A percentile compares a stretch with the other conserved stretches of the same genome.
These are phyloP conservation scores for Parasteatoda tepidariorum DNA, from an alignment of 1,140 invertebrate species.

Conservation along the genomic window DNA sequence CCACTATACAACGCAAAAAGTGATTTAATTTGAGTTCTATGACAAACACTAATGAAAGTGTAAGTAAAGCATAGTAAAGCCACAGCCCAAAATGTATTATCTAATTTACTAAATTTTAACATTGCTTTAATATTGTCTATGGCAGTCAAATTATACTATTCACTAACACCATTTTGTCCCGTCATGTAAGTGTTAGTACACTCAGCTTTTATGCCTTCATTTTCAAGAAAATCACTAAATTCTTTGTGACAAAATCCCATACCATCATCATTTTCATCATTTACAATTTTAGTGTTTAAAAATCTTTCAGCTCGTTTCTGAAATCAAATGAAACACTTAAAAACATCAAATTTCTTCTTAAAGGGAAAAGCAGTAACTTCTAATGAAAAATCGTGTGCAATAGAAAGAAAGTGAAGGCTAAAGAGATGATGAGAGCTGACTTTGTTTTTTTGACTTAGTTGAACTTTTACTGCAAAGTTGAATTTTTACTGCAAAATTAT, in stretches of 20 bases:
- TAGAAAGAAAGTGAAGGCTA: neutral
- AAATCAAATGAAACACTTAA: neutral
- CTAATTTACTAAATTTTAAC: too few species aligned
- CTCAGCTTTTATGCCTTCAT: slow-evolving; percentile 58
- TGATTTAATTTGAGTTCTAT: neutral
- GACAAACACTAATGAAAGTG: neutral
- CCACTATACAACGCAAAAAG: too few species aligned
- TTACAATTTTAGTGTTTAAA: neutral
- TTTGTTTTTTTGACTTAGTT: too few species aligned
- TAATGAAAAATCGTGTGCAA: neutral
- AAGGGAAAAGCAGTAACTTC: neutral
- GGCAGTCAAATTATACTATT: slow-evolving; percentile 60
- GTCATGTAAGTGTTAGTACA: slow-evolving; percentile 65
- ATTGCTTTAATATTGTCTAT: too few species aligned
- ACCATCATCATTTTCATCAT: slow-evolving; percentile 35
- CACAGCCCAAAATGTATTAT: neutral
- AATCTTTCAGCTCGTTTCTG: neutral
- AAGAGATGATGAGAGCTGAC: too few species aligned
- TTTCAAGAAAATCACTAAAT: slow-evolving; percentile 44
- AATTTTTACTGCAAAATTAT: too few species aligned
- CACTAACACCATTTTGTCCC: slow-evolving; percentile 67
- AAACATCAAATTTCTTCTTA: neutral
- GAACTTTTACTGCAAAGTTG: too few species aligned
- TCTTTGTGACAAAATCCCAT: slow-evolving; percentile 48
- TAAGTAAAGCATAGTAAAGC: too few species aligned